A percentile compares a stretch with the other conserved stretches of the same genome.
Conservation (phyloP, 2,113 vertebrate species). For the Donacobius atricapilla region DNA sequence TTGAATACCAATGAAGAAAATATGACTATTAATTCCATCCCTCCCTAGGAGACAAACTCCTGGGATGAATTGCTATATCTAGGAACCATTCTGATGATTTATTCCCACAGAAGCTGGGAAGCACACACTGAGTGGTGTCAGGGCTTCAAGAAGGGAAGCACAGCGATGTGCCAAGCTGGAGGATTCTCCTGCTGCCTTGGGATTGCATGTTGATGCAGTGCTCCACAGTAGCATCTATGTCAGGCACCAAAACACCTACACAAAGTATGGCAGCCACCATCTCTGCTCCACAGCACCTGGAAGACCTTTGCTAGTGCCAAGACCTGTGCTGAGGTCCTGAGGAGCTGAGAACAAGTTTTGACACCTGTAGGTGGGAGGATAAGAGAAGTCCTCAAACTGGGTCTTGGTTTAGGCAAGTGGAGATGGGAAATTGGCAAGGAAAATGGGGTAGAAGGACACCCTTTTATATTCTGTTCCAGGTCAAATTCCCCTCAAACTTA, state of each 20-base stretch:
- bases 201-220: neutral
- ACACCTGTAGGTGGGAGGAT: neutral
- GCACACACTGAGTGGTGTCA: neutral
- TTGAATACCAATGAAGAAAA: neutral
- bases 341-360: neutral
- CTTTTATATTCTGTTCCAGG: neutral
- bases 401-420: neutral
- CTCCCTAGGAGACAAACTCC: neutral
- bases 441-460: neutral
- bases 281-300: neutral
- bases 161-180: neutral
- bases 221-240: neutral
- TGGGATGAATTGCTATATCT: neutral
- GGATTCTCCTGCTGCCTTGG: neutral
- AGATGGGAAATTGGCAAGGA: neutral
- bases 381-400: neutral
- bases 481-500: neutral
- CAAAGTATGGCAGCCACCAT: neutral
- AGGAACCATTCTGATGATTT: neutral
- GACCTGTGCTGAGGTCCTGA: neutral
- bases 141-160: neutral
- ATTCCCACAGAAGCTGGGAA: neutral
- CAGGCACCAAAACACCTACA: neutral
- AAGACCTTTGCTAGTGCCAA: neutral
- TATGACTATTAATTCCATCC: neutral